Evolutionary conservation across 2,888 invertebrate species (phyloP), one percentile per base, ranked within the genome.

Genomic region (Troglohyphantes excavatus): DNA sequence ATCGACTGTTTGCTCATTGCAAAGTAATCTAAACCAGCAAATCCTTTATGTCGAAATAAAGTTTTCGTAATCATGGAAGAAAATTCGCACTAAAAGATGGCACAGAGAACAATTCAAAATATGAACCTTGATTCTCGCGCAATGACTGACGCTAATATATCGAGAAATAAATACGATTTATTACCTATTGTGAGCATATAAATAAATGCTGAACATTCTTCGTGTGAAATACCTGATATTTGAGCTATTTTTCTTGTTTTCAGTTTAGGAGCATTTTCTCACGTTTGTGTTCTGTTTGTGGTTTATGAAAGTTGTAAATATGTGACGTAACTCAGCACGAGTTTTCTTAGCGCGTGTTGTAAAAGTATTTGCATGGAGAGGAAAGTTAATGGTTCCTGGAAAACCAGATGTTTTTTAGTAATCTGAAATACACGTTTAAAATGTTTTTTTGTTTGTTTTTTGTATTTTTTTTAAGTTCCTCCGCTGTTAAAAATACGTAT

Each of bases 161-260:
- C 26, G 13, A 17, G 19, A 11, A 26, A 43, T 68, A 68, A 53
- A 19, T 2, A 39, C 53, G 68, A 81, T 81, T 81, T 81, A 81
- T 81, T 33, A 19, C 46, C 81, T 68, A 81, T 81, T 81, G 81
- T 81, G 68, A 81, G 39, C 43, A 19, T 81, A 81, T 81, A 81
- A 81, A 81, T 68, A 81, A 81, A 68, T 27, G 61, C 23, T 81
- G 53, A 68, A 81, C 46, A 81, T 81, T 81, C 68, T 29, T 26
- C 43, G 19, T 46, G 27, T 17, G 72, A 72, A 72, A 46, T 13
- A 23, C n/a, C 39, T 65, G 33, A 11, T 43, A 63, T 53, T 11
- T 76, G 65, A 65, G 63, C 63, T 63, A 43, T 65, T 78, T 78
- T 43, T 27, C 39, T 26, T 23, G 63, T 78, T 78, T 78, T 65